phyloP scores from a whole-genome alignment of 2,888 invertebrate species.

The Euzetes globulus region DNA sequence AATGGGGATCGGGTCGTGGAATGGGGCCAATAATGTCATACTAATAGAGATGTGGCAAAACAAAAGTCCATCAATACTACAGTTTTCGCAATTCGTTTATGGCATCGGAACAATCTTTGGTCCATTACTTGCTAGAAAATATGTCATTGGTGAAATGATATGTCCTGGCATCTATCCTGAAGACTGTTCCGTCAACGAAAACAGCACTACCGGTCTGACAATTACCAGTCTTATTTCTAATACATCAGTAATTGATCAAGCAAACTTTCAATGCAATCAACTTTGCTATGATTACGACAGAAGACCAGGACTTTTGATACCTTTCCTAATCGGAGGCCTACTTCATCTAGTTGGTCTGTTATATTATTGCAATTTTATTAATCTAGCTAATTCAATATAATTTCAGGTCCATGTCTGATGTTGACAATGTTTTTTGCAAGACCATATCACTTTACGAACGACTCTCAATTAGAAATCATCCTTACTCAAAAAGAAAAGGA shows the following conservation, averaged over 20 bases:
- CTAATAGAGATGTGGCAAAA: conserved; percentile 33
- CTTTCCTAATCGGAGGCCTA: neutral
- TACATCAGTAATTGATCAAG: neutral
- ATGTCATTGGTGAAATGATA: neutral
- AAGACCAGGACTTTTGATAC: neutral
- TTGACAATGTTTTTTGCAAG: neutral
- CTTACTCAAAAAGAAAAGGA: neutral
- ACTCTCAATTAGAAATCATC: neutral
- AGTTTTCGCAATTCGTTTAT: conserved; percentile 33
- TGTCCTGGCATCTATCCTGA: neutral
- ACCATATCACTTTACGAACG: neutral
- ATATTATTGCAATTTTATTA: neutral
- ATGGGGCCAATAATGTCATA: conserved; percentile 20
- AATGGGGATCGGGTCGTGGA: conserved; percentile 22
- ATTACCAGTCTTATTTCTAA: too few relatives aligned
- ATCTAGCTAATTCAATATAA: too few relatives aligned
- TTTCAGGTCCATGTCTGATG: too few relatives aligned
- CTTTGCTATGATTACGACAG: neutral
- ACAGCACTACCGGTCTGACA: too few relatives aligned
- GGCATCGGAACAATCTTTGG: conserved; percentile 31
- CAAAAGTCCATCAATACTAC: conserved; percentile 23
- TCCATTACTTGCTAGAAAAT: conserved; percentile 26
- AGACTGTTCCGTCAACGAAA: neutral
- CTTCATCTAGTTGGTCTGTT: neutral
- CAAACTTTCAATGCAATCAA: too few relatives aligned